Conservation (phyloP, 2,888 invertebrate genomes). For the Dolichomitus sp. region DNA sequence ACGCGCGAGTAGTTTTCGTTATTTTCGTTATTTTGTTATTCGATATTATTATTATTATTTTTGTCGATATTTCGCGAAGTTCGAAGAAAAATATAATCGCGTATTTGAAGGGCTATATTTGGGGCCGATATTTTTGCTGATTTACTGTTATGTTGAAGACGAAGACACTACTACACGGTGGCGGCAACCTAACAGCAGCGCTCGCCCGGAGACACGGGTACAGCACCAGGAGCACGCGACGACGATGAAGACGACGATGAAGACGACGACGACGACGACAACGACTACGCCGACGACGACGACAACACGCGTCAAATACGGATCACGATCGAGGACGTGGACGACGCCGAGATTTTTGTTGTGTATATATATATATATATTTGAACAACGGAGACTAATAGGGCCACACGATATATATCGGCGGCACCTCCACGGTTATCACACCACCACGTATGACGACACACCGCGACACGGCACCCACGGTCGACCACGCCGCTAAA, state of each 20-base stretch:
- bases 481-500: slow-evolving; percentile 83
- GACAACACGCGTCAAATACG: slow-evolving; percentile 29
- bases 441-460: slow-evolving; percentile 61
- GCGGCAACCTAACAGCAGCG: slow-evolving; percentile 44
- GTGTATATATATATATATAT: background rate
- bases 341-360: slow-evolving; percentile 7
- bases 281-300: slow-evolving; percentile 66
- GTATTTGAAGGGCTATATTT: too few species aligned
- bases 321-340: slow-evolving; percentile 28
- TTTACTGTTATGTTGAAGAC: background rate
- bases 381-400: slow-evolving; percentile 72
- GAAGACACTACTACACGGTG: slow-evolving; percentile 37
- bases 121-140: background rate
- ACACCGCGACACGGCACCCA: slow-evolving; percentile 76
- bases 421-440: slow-evolving; percentile 71
- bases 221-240: slow-evolving; percentile 60
- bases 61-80: background rate
- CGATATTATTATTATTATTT: slow-evolving; percentile 11
- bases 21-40: slow-evolving; percentile 25
- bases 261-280: slow-evolving; percentile 23
- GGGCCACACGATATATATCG: slow-evolving; percentile 68
- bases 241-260: slow-evolving; percentile 53
- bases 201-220: slow-evolving; percentile 51
- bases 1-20: slow-evolving; percentile 6
- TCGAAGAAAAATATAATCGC: too few species aligned